Conservation (phyloP, 2,888 invertebrate genomes). For the Parnassius glacialis region DNA sequence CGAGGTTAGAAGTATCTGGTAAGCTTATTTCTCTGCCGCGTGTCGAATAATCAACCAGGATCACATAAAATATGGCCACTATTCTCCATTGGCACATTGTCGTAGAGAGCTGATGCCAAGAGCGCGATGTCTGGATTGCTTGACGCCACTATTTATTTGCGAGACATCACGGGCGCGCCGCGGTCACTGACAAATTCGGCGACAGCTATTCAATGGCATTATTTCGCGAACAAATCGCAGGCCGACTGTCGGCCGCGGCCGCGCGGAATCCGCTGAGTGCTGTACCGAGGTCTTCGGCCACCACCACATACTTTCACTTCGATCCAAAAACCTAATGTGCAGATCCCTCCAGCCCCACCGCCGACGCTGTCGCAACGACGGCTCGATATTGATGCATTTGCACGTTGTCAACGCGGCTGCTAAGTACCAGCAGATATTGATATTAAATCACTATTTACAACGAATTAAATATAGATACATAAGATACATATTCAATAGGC, state of each 20-base stretch:
- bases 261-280: slow-evolving; percentile 67
- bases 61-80: slow-evolving; percentile 66
- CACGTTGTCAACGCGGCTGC: background rate
- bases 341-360: slow-evolving; percentile 41
- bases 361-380: slow-evolving; percentile 18
- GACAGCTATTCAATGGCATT: slow-evolving; percentile 66
- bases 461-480: too few relatives aligned
- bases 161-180: slow-evolving; percentile 67
- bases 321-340: slow-evolving; percentile 52
- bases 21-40: slow-evolving; percentile 56
- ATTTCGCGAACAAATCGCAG: slow-evolving; percentile 70
- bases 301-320: slow-evolving; percentile 73
- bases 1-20: slow-evolving; percentile 46
- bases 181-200: slow-evolving; percentile 64
- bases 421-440: background rate
- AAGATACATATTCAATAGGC: too few relatives aligned
- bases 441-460: too few relatives aligned
- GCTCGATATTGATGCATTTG: slow-evolving; percentile 10
- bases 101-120: slow-evolving; percentile 42
- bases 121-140: slow-evolving; percentile 40
- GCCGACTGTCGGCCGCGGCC: slow-evolving; percentile 75
- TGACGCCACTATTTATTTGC: slow-evolving; percentile 65
- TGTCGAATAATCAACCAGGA: slow-evolving; percentile 48
- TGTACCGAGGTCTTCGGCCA: slow-evolving; percentile 64
- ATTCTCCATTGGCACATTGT: slow-evolving; percentile 76